Percentiles rank a stretch among this genome's conserved stretches.
phyloP scores from a whole-genome alignment of 2,888 invertebrate species.

The Archaeoteleia sp. region DNA sequence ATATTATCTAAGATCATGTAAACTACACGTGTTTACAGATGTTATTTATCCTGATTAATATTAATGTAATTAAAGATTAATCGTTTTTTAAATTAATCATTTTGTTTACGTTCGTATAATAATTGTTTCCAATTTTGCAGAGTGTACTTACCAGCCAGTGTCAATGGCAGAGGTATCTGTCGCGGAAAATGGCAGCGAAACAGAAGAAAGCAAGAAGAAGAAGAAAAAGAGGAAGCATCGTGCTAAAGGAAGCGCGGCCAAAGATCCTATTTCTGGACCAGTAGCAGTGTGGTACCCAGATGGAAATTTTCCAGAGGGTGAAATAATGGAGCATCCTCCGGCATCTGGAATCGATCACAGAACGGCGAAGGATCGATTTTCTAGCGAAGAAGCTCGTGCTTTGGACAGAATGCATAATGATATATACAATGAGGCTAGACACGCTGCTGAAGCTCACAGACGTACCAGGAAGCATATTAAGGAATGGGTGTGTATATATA shows the following conservation, averaged over 20 bases:
- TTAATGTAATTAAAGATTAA: too few species aligned
- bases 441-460: constrained; percentile 98
- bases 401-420: constrained; percentile 93
- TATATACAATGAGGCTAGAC: constrained; percentile 94
- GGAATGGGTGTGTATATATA: constrained; percentile 79
- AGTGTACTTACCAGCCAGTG: too few species aligned
- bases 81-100: too few species aligned
- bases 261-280: constrained; percentile 89
- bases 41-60: too few species aligned
- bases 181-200: constrained; percentile 76
- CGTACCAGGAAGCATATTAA: constrained; percentile 94
- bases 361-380: constrained; percentile 90
- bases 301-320: constrained; percentile 90
- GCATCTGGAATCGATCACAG: constrained; percentile 84
- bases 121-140: too few species aligned
- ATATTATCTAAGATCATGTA: too few species aligned
- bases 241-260: constrained; percentile 75
- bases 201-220: constrained; percentile 80
- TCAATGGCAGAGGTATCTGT: too few species aligned
- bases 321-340: constrained; percentile 89
- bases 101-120: too few species aligned
- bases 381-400: constrained; percentile 91
- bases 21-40: too few species aligned
- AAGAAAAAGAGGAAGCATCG: constrained; percentile 77
- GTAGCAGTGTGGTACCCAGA: constrained; percentile 90